Evolutionary conservation across 2,797 vertebrate genomes (phyloP), one percentile per base, ranked within the genome.

Genomic region (Gymnoscopelus braueri): DNA sequence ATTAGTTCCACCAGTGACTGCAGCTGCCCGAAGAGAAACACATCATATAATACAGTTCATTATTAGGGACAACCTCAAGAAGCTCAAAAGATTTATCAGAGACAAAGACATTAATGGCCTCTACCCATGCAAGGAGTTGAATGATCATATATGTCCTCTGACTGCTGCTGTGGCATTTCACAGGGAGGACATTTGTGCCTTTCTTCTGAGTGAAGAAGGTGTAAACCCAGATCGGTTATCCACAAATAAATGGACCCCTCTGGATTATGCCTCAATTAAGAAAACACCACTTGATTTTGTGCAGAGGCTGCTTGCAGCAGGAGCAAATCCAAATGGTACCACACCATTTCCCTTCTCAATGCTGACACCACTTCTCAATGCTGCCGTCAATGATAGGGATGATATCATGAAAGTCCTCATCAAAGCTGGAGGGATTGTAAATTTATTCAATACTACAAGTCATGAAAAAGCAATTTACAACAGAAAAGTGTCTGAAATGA

Each of bases 101-200:
- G 0, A 1, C 2, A 65, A 15, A 4, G 0, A 79, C 32, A 69
- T 87, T n/a, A 73, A 92, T 78, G 5, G 0, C 2, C 0, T 26
- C n/a, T 88, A 88, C 67, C 19, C 73, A 56, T 87, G 69, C 62
- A 55, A 0, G 47, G 2, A 61, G 5, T 24, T 1, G 0, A 13
- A 65, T 0, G 84, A 87, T 72, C 29, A 50, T 11, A 60, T 92
- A 19, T 83, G 87, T 0, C 85, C 73, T 15, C 60, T 86, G 14
- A 84, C 67, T 51, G 85, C 86, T 75, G 84, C 90, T 69, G 73
- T 87, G 72, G 3, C 29, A 10, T 69, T 51, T n/a, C 50, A 74
- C 1, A 81, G 76, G 0, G 39, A 0, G 5, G 10, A 82, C 4
- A 13, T 92, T 29, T 87, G 7, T 23, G 0, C 2, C 1, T 84